These are phyloP conservation scores for Labrus mixtus DNA, from an alignment of 2,113 vertebrate species.

Conservation along the genomic window DNA sequence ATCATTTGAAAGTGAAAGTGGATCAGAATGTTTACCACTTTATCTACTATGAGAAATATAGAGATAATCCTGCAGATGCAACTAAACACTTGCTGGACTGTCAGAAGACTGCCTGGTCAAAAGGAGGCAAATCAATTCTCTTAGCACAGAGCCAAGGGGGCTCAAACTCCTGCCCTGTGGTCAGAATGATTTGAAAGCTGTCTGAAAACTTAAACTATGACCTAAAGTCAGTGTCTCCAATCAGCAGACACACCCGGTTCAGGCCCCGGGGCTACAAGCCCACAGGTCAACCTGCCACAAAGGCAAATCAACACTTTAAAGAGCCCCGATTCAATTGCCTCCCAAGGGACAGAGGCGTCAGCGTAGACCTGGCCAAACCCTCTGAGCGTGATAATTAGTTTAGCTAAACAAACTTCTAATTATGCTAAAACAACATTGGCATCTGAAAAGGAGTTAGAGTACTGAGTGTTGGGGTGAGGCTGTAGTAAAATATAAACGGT, in stretches of 20 bases:
- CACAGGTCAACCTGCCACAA: constrained; percentile 63
- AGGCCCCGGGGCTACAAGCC: constrained; percentile 41
- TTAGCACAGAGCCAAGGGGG: constrained; percentile 28
- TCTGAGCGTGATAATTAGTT: constrained; percentile 69
- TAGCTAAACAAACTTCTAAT: constrained; percentile 81
- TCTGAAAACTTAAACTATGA: constrained; percentile 66
- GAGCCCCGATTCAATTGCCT: constrained; percentile 32
- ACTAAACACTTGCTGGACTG: constrained; percentile 14
- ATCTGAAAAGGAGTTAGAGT: constrained; percentile 64
- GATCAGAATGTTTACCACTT: not conserved
- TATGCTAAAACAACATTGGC: constrained; percentile 77
- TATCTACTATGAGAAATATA: not conserved
- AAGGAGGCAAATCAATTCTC: constrained; percentile 36
- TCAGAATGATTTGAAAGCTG: constrained; percentile 63
- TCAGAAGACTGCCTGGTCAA: constrained; percentile 16
- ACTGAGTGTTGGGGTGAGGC: constrained; percentile 31
- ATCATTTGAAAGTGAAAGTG: not conserved
- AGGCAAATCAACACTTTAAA: constrained; percentile 76
- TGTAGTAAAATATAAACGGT: constrained; percentile 7
- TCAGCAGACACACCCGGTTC: constrained; percentile 71
- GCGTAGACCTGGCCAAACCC: constrained; percentile 36
- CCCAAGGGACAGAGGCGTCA: constrained; percentile 28
- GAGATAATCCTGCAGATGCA: not conserved
- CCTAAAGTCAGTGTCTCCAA: constrained; percentile 71
- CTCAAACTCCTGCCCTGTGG: constrained; percentile 61